phyloP scores from a whole-genome alignment of 2,888 invertebrate species.

The Cosmopolites sordidus region DNA sequence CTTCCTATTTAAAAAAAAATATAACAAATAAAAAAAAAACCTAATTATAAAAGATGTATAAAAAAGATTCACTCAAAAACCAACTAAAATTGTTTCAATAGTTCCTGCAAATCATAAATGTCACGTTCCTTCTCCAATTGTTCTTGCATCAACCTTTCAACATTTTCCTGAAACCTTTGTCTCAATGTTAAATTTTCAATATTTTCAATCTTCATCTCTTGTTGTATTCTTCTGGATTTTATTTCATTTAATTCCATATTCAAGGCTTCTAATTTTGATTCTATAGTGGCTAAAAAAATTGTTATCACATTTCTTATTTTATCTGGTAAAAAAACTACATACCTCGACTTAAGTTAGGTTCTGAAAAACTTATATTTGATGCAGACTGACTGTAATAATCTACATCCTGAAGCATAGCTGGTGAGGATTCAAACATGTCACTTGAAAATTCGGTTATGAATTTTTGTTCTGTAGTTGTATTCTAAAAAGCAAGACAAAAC shows the following conservation, averaged over 20 bases:
- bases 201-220: constrained; percentile 76
- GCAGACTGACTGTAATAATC: constrained; percentile 44
- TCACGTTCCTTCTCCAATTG: constrained; percentile 76
- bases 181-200: constrained; percentile 80
- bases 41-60: no score
- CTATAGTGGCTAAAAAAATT: constrained; percentile 37
- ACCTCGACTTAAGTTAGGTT: constrained; percentile 36
- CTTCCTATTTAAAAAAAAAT: neutral
- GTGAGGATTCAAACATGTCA: constrained; percentile 55
- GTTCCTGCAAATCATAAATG: constrained; percentile 42
- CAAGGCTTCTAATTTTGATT: constrained; percentile 64
- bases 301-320: neutral
- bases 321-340: constrained; percentile 7
- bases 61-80: no score
- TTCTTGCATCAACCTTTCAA: constrained; percentile 75
- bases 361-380: constrained; percentile 31
- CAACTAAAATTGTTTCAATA: constrained; percentile 38
- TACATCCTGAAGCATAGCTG: constrained; percentile 42
- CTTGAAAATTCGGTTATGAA: constrained; percentile 60
- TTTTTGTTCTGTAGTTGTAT: constrained; percentile 41
- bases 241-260: constrained; percentile 71
- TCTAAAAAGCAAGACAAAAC: constrained; percentile 31
- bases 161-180: constrained; percentile 71
- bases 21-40: no score
- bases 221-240: constrained; percentile 68